These are phyloP conservation scores for Asbolus verrucosus DNA, from an alignment of 1,140 invertebrate species.

Conservation along the genomic window DNA sequence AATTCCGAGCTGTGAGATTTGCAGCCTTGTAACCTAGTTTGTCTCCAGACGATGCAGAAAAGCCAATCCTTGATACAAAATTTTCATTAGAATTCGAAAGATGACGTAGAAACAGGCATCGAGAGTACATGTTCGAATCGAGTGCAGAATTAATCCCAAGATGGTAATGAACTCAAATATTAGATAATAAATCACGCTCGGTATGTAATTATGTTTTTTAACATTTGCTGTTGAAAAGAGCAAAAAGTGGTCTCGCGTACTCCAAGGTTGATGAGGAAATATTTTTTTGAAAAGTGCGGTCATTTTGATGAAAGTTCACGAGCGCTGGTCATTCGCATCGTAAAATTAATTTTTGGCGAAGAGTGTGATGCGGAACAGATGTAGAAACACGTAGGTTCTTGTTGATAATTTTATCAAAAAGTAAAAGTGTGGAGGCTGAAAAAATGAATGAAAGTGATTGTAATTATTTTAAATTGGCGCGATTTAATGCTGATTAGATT, in stretches of 20 bases:
- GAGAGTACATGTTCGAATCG: too few relatives aligned
- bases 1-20: not conserved
- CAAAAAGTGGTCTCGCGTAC: not conserved
- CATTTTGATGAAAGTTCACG: too few relatives aligned
- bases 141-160: not conserved
- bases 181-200: constrained; percentile 8
- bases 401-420: too few relatives aligned
- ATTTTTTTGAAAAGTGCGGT: too few relatives aligned
- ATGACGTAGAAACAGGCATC: not conserved
- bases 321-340: too few relatives aligned
- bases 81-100: not conserved
- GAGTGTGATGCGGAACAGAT: too few relatives aligned
- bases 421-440: constrained; percentile 32
- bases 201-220: constrained; percentile 2
- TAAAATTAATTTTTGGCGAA: not conserved
- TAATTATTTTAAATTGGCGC: constrained; percentile 13
- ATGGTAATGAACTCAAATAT: constrained; percentile 17
- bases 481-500: not conserved
- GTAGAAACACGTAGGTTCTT: too few relatives aligned
- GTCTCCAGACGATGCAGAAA: not conserved
- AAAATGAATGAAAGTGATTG: constrained; percentile 25
- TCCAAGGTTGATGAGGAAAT: constrained; percentile 5
- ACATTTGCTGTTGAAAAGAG: not conserved
- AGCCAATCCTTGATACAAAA: constrained; percentile 1
- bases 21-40: constrained; percentile 3